Conservation (phyloP, 2,113 vertebrate genomes). For the Paracanthobrama guichenoti region DNA sequence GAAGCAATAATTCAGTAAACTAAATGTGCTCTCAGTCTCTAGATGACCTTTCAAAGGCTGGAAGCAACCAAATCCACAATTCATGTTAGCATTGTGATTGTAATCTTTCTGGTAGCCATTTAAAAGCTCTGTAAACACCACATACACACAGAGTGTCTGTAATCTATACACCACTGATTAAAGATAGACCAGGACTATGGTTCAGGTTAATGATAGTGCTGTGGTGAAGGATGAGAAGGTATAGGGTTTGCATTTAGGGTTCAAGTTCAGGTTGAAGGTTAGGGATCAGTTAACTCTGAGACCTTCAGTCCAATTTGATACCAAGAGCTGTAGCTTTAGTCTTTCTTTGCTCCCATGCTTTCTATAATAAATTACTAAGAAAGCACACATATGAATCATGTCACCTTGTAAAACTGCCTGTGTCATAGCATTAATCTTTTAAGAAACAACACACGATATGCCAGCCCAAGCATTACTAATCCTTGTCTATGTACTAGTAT, state of each 20-base stretch:
- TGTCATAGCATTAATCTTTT: constrained; percentile 17
- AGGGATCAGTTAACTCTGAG: neutral
- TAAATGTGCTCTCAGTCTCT: neutral
- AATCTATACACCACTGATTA: constrained; percentile 17
- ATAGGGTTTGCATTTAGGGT: constrained; percentile 2
- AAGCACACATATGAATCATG: neutral
- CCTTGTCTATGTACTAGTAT: constrained; percentile 21
- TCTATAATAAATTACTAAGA: neutral
- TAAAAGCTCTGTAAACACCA: constrained; percentile 29
- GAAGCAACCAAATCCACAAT: neutral
- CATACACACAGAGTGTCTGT: neutral
- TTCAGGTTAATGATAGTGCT: constrained; percentile 25
- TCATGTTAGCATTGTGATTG: neutral
- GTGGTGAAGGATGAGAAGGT: constrained; percentile 13
- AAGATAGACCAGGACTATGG: constrained; percentile 11
- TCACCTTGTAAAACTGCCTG: neutral
- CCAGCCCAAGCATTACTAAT: constrained; percentile 19
- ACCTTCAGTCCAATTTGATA: neutral
- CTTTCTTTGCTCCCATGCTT: neutral
- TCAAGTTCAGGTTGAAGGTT: constrained; percentile 20
- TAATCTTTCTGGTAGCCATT: constrained; percentile 1
- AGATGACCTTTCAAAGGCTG: neutral
- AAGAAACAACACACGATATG: constrained; percentile 6
- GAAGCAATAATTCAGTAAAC: neutral
- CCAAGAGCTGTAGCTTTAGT: neutral